These are phyloP conservation scores for Rhincodon typus DNA, from an alignment of 2,797 vertebrate genomes.

Conservation along the genomic window DNA sequence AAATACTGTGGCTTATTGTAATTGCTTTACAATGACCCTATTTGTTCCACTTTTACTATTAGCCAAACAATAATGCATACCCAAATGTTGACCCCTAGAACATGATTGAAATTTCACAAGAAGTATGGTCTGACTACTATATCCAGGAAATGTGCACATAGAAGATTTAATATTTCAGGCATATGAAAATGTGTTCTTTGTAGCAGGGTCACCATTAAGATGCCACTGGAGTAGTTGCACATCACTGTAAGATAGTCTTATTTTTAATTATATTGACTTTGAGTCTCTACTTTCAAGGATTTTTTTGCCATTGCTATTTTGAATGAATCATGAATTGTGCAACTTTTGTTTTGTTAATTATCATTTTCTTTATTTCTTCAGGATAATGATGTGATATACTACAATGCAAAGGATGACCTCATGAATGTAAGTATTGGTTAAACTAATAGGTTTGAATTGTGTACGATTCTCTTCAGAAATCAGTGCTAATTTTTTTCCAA, in stretches of 20 bases:
- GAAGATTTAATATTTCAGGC: background rate
- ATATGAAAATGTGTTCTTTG: background rate
- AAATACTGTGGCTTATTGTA: too few relatives aligned
- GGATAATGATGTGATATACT: constrained; percentile 82
- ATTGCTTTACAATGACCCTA: too few relatives aligned
- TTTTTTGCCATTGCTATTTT: background rate
- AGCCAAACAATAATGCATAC: background rate
- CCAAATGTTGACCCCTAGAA: background rate
- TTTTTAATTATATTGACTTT: background rate
- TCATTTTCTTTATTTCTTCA: constrained; percentile 52
- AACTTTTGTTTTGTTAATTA: background rate
- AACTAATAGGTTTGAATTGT: background rate
- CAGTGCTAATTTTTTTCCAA: background rate
- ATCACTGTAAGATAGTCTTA: background rate
- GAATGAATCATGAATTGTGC: background rate
- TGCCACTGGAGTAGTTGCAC: background rate
- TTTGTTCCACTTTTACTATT: background rate
- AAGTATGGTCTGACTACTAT: too few relatives aligned
- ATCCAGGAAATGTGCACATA: background rate
- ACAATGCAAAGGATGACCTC: constrained; percentile 84
- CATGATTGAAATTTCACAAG: background rate
- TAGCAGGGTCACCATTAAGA: background rate
- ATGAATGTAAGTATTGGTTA: constrained; percentile 56
- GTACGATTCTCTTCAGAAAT: background rate
- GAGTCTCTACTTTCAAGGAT: background rate